Base-by-base conservation (phyloP, 2,113 vertebrate species). In the Aythya baeri region DNA sequence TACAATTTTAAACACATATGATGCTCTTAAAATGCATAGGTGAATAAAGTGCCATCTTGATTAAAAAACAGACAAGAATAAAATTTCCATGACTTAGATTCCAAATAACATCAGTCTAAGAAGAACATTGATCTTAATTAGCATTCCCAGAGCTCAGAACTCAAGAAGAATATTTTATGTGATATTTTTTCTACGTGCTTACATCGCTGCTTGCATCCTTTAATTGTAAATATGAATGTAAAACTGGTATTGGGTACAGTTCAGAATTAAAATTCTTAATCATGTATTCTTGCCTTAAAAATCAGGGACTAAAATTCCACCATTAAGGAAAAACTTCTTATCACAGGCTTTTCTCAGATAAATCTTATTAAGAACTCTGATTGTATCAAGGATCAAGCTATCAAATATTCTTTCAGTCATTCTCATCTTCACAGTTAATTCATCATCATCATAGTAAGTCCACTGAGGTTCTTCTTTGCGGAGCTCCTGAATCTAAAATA, bases 351-450 rank as follows among this genome's bases (percentile, higher is more conserved):
- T 91, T 83, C 78, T 95, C 57, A 22, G 58, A 52, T 36, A 96
- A 86, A 98, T 97, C 73, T 73, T 55, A n/a, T 97, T 97, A 63
- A 98, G 97, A 68, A 98, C 83, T 82, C 88, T 38, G 61, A 98
- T 94, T 27, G 98, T 98, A 78, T 98, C 97, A 58, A 96, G 77
- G 57, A 98, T 86, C 88, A 98, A 96, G 17, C 83, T 59, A 32
- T 96, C 92, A 85, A 98, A 98, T 83, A 98, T 97, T n/a, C 97
- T 96, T 84, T 98, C 96, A 44, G 97, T 78, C 89, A 98, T 73
- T 87, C 72, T 95, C 88, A 96, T 96, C 95, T 98, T 98, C 96
- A 98, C 97, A 83, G 92, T 88, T 61, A 97, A 86, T 92, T 98
- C 97, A 91, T 98, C 97, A 11, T 86, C 79, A 18, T 55, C 90